Evolutionary conservation across 1,140 invertebrate genomes (phyloP), one percentile per base, ranked within the genome.

Genomic region (Drosophila auraria): DNA sequence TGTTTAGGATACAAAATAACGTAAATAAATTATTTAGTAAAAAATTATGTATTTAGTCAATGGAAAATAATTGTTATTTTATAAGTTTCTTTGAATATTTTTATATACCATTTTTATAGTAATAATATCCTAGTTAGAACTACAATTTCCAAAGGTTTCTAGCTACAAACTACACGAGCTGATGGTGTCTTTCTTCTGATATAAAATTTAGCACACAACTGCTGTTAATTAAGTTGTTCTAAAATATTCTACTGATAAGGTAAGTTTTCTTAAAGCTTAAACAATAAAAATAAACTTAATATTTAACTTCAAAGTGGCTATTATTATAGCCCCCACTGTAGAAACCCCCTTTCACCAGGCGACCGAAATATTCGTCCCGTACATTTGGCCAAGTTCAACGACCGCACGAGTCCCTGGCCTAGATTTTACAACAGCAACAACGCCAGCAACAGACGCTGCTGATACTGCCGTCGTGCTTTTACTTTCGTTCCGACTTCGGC

Each of bases 401-500:
- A 87, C 87, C 87, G 87, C 80, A 74, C 76, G 74, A 87, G 82
- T 91, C 87, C 87, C 86, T 91, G 87, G 87, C 87, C 87, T 91
- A 91, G 80, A 91, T 91, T 91, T 91, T 82, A 81, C 87, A 65
- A 65, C 42, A 51, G 25, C 23, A 73, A 65, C 23, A 57, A 42
- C 49, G 51, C 5, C 36, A 33, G 66, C 27, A 84, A 70, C 59
- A 66, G 62, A 51, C 50, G 51, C 70, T 47, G 79, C 80, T 71
- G 80, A 64, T 71, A 71, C 57, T 51, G 59, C 50, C 60, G 65
- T 72, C 36, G 79, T 80, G 82, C 87, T 90, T 91, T 91, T 84
- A 90, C 86, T 90, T 90, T 90, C 86, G 82, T 78, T 61, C n/a
- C 60, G 15, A 23, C 40, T 40, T 76, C 62, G 72, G 50, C 20